A percentile compares a stretch with the other conserved stretches of the same genome.
Conservation (phyloP, 2,113 vertebrate genomes). For the Chamaetylas fuelleborni region DNA sequence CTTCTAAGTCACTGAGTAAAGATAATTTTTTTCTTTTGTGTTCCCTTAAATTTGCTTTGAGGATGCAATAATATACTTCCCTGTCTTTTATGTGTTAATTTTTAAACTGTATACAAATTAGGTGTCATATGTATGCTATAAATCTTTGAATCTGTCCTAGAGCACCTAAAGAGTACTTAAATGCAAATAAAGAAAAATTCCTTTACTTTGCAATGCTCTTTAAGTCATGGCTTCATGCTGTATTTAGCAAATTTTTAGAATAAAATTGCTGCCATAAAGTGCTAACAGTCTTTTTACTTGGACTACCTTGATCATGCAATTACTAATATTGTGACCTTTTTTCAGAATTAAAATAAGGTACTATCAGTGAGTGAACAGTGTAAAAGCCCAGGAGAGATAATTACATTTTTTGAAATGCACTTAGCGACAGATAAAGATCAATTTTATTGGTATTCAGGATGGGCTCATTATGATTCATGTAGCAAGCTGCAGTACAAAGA, state of each 20-base stretch:
- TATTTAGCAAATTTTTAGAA: not conserved
- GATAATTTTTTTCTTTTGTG: not conserved
- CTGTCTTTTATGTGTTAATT: not conserved
- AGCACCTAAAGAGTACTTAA: not conserved
- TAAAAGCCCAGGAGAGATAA: not conserved
- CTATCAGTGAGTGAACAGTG: not conserved
- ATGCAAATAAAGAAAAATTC: not conserved
- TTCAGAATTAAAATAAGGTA: not conserved
- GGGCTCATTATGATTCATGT: not conserved
- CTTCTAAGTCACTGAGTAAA: not conserved
- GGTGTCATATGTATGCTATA: not conserved
- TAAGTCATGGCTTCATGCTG: not conserved
- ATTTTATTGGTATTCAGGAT: not conserved
- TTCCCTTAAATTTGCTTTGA: not conserved
- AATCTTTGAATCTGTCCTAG: not conserved
- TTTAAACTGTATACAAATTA: slow-evolving; percentile 10
- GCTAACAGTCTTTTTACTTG: not conserved
- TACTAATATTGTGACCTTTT: not conserved
- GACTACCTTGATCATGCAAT: not conserved
- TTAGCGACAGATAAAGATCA: not conserved
- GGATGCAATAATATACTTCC: not conserved
- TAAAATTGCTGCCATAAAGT: not conserved
- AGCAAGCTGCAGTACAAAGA: not conserved
- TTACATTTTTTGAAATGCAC: not conserved
- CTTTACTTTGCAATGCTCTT: not conserved